Evolutionary conservation across 2,797 vertebrate genomes (phyloP).

Genomic region (Clamator glandarius): DNA sequence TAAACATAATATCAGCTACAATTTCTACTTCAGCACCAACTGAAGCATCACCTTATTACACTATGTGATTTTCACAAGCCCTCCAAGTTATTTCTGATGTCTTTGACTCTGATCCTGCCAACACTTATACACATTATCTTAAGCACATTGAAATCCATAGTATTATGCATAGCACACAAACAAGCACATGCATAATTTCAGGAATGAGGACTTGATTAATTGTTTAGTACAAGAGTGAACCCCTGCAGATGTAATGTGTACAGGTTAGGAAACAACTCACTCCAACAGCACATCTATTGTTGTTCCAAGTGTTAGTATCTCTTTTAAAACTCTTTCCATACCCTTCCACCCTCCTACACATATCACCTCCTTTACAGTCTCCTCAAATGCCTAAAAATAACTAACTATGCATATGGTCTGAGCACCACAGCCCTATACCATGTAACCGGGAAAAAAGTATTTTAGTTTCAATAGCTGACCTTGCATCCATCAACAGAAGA

Average conservation of each 20-base stretch:
- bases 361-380: conserved; percentile 68
- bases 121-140: conserved; percentile 45
- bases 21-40: conserved; percentile 46
- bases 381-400: conserved; percentile 66
- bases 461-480: conserved; percentile 51
- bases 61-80: conserved; percentile 63
- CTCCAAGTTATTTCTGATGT: conserved; percentile 66
- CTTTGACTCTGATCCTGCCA: conserved; percentile 59
- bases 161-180: conserved; percentile 1
- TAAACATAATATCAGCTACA: conserved; percentile 50
- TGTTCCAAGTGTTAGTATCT: conserved; percentile 24
- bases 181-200: neutral
- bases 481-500: conserved; percentile 43
- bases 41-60: conserved; percentile 66
- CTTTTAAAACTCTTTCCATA: conserved; percentile 35
- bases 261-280: neutral
- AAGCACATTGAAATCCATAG: conserved; percentile 17
- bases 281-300: conserved; percentile 27
- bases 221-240: neutral
- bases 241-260: neutral
- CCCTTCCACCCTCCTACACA: conserved; percentile 60
- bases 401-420: conserved; percentile 66
- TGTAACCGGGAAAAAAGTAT: conserved; percentile 25
- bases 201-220: conserved; percentile 32
- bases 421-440: conserved; percentile 62